Conservation (phyloP, 2,797 vertebrate genomes). For the Falco peregrinus region DNA sequence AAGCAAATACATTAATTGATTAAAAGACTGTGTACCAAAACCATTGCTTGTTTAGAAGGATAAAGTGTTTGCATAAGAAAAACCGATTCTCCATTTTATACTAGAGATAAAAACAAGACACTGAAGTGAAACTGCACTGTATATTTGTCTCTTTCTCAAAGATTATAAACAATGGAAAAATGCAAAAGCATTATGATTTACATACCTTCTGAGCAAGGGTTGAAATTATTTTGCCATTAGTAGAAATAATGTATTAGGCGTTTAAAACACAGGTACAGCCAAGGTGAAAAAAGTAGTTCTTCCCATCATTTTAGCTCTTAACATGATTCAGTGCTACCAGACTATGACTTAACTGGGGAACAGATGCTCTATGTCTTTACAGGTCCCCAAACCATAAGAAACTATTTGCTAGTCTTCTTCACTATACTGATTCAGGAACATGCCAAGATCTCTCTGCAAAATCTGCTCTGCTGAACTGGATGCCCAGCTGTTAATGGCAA, state of each 20-base stretch:
- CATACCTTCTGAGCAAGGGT: conserved; percentile 36
- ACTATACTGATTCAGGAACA: conserved; percentile 77
- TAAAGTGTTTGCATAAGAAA: conserved; percentile 8
- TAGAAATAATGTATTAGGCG: conserved; percentile 23
- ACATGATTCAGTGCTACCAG: conserved; percentile 77
- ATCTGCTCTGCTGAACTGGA: conserved; percentile 80
- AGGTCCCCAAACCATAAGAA: conserved; percentile 81
- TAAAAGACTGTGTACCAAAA: neutral
- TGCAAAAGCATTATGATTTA: conserved; percentile 15
- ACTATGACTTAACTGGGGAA: conserved; percentile 75
- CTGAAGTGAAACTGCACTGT: neutral
- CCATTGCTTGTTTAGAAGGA: neutral
- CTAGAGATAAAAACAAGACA: conserved; percentile 19
- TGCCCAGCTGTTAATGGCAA: conserved; percentile 86
- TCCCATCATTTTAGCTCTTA: conserved; percentile 72
- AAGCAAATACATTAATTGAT: neutral
- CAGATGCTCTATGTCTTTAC: conserved; percentile 80
- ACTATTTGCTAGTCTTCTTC: conserved; percentile 73
- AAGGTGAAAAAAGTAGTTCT: conserved; percentile 72
- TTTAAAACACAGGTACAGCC: conserved; percentile 53
- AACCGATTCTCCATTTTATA: conserved; percentile 1
- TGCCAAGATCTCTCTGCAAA: conserved; percentile 76
- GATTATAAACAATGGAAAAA: conserved; percentile 1
- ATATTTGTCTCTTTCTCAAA: neutral
- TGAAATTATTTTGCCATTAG: conserved; percentile 55